A percentile compares a stretch with the other conserved stretches of the same genome.
These are phyloP conservation scores for Turritopsis rubra DNA, from an alignment of 30 jellyfish, hydroid and myxozoan genomes.

Conservation along the genomic window DNA sequence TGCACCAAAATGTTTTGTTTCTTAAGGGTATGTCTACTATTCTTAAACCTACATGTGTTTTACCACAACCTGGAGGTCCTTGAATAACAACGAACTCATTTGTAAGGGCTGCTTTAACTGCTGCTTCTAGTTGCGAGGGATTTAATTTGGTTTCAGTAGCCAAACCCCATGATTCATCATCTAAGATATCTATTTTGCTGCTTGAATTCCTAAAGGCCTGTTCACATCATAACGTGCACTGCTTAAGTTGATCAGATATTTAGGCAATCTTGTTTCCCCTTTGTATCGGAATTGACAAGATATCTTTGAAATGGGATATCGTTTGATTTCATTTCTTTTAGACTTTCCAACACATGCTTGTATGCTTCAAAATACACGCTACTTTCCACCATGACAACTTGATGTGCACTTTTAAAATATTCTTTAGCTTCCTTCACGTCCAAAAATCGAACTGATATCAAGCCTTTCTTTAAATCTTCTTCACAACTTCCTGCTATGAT, in stretches of 20 bases:
- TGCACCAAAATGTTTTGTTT: conserved; percentile 15
- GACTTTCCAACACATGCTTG: conserved; percentile 41
- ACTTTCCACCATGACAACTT: conserved; percentile 41
- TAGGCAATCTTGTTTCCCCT: conserved; percentile 10
- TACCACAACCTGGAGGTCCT: conserved; percentile 96
- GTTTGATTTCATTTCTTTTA: conserved; percentile 6
- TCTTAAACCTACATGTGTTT: conserved; percentile 56
- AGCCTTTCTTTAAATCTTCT: conserved; percentile 26
- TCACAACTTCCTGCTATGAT: conserved; percentile 39
- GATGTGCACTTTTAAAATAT: not conserved
- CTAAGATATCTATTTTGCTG: not conserved
- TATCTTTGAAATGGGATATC: conserved; percentile 28
- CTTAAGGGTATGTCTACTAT: conserved; percentile 40
- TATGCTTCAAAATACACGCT: conserved; percentile 52
- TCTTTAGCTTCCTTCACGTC: not conserved
- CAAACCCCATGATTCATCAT: not conserved
- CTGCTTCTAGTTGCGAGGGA: not conserved
- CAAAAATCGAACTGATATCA: conserved; percentile 25
- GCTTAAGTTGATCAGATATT: not conserved
- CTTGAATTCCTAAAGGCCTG: not conserved
- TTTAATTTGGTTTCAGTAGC: not conserved
- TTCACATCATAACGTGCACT: not conserved
- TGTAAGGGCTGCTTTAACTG: conserved; percentile 19
- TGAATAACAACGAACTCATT: conserved; percentile 33
- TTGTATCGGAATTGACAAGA: conserved; percentile 15